Evolutionary conservation across 2,888 invertebrate species (phyloP).

Genomic region (Drosophila buzzatii): DNA sequence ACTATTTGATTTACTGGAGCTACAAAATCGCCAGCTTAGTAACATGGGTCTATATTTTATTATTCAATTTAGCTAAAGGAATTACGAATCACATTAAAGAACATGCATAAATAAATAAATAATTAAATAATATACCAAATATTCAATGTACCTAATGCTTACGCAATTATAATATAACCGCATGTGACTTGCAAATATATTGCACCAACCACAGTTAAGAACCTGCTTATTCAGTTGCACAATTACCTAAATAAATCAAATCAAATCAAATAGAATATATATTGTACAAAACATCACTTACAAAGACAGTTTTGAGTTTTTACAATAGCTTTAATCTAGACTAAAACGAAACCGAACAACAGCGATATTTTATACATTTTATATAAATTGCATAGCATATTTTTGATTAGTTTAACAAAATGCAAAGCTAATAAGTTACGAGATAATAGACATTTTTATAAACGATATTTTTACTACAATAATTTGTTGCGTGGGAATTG

Average conservation of each 20-base stretch:
- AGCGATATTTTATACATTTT: constrained; percentile 48
- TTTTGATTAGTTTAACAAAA: constrained; percentile 33
- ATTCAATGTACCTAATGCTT: constrained; percentile 45
- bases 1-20: constrained; percentile 13
- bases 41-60: constrained; percentile 32
- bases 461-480: constrained; percentile 10
- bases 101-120: constrained; percentile 9
- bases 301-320: constrained; percentile 28
- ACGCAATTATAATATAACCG: constrained; percentile 18
- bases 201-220: constrained; percentile 15
- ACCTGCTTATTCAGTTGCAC: constrained; percentile 12
- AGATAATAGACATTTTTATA: constrained; percentile 23
- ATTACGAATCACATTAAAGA: constrained; percentile 23
- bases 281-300: constrained; percentile 19
- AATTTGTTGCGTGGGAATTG: constrained; percentile 9
- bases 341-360: constrained; percentile 17
- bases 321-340: constrained; percentile 42
- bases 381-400: constrained; percentile 32
- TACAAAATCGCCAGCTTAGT: constrained; percentile 25
- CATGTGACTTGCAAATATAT: constrained; percentile 39
- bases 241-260: constrained; percentile 1
- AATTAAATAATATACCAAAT: constrained; percentile 3
- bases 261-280: background rate
- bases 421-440: constrained; percentile 16
- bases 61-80: constrained; percentile 24